Conservation (phyloP, 2,113 vertebrate species). For the Manacus vitellinus region DNA sequence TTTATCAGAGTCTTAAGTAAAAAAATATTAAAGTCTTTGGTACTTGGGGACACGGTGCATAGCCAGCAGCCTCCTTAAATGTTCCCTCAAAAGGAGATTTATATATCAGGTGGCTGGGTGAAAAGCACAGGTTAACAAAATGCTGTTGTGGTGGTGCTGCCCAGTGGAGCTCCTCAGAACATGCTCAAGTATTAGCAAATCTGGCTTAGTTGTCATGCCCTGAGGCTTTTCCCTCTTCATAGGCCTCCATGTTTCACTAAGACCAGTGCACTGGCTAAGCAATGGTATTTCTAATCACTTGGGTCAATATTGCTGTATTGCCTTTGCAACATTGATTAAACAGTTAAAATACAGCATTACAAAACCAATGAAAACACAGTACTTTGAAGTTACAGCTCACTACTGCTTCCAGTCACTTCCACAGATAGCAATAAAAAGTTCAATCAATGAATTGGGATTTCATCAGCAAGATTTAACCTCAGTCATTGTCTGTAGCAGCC, state of each 20-base stretch:
- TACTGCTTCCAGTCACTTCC: not conserved
- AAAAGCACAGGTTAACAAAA: not conserved
- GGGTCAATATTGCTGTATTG: not conserved
- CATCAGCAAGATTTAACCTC: constrained; percentile 20
- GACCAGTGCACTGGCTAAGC: not conserved
- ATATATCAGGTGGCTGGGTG: not conserved
- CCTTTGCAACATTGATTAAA: not conserved
- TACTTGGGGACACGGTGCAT: accelerated
- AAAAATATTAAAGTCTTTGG: not conserved
- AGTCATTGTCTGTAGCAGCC: not conserved
- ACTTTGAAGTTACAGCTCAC: not conserved
- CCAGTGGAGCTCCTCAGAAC: not conserved
- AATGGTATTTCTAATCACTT: not conserved
- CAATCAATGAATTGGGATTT: constrained; percentile 34
- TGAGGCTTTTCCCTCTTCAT: not conserved
- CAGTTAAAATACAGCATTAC: not conserved
- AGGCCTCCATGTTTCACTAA: not conserved
- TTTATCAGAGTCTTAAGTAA: not conserved
- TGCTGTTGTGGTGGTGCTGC: not conserved
- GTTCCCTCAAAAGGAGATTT: not conserved
- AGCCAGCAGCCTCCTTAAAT: not conserved
- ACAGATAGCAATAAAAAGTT: not conserved
- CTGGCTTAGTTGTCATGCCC: not conserved
- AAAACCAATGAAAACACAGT: not conserved
- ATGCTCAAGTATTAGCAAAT: not conserved